phyloP scores from a whole-genome alignment of 1,140 invertebrate genomes.

The Eriocheir sinensis region DNA sequence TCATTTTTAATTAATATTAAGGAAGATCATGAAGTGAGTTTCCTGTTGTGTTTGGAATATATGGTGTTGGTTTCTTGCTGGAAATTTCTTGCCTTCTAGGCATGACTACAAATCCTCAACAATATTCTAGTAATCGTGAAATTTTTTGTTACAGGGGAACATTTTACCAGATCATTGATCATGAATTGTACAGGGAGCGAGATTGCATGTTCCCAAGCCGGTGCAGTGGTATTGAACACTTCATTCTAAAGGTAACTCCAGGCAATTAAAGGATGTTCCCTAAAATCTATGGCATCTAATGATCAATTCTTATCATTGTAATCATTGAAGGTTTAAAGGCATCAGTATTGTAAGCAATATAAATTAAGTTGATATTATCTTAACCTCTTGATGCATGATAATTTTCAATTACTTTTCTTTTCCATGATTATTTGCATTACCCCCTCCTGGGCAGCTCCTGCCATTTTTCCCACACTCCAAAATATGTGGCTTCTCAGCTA shows the following conservation, averaged over 20 bases:
- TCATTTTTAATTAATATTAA: not conserved
- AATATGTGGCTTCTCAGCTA: too few relatives aligned
- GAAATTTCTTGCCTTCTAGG: not conserved
- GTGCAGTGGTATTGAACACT: constrained; percentile 96
- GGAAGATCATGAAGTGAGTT: not conserved
- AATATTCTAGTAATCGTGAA: not conserved
- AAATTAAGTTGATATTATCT: too few relatives aligned
- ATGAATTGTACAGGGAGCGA: constrained; percentile 90
- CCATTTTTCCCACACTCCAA: too few relatives aligned
- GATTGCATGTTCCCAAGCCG: constrained; percentile 95
- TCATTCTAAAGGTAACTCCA: constrained; percentile 84
- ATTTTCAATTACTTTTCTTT: too few relatives aligned
- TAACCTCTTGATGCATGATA: too few relatives aligned
- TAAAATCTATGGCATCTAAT: too few relatives aligned
- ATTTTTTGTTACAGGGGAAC: constrained; percentile 85
- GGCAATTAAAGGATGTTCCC: too few relatives aligned
- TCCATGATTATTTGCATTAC: too few relatives aligned
- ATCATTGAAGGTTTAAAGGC: too few relatives aligned
- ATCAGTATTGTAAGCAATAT: too few relatives aligned
- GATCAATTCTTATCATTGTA: too few relatives aligned
- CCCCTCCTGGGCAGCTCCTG: too few relatives aligned
- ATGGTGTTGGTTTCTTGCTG: not conserved
- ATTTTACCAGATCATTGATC: constrained; percentile 92
- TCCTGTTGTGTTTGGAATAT: not conserved
- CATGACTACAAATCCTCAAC: not conserved